Percentiles rank a stretch among this genome's conserved stretches.
Conservation (phyloP, 1,140 invertebrate species). For the Drosophila lowei region DNA sequence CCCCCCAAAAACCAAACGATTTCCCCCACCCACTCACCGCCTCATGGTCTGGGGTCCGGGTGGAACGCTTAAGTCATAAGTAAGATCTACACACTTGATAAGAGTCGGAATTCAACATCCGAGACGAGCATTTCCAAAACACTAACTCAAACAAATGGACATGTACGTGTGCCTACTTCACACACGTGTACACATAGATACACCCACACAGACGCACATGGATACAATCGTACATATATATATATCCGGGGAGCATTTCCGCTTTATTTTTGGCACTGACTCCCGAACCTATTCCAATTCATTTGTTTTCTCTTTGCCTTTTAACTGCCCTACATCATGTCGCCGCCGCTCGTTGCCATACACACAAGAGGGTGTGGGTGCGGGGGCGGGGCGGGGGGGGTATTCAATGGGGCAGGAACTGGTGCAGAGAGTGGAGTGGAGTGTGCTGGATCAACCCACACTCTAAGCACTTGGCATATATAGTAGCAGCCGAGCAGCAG, state of each 20-base stretch:
- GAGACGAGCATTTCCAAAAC: constrained; percentile 74
- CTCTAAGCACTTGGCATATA: constrained; percentile 44
- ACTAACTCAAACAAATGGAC: constrained; percentile 80
- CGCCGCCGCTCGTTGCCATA: neutral
- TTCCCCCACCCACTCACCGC: neutral
- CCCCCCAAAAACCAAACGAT: too few relatives aligned
- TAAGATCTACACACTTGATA: constrained; percentile 81
- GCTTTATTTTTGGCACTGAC: constrained; percentile 69
- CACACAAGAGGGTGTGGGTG: neutral
- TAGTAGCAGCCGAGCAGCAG: neutral
- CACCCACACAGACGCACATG: constrained; percentile 17
- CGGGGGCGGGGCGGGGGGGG: neutral
- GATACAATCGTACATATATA: constrained; percentile 22
- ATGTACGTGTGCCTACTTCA: constrained; percentile 47
- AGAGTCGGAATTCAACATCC: constrained; percentile 75
- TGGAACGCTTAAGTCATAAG: constrained; percentile 71
- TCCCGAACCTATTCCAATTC: constrained; percentile 76
- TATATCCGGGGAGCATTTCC: constrained; percentile 67
- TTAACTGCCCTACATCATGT: constrained; percentile 45
- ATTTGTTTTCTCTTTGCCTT: constrained; percentile 74
- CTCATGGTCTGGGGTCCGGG: constrained; percentile 3
- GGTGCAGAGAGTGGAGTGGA: neutral
- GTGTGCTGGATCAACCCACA: neutral
- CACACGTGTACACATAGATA: constrained; percentile 23
- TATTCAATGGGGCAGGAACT: too few relatives aligned